phyloP scores from a whole-genome alignment of 2,113 vertebrate genomes.

The Saccopteryx bilineata region DNA sequence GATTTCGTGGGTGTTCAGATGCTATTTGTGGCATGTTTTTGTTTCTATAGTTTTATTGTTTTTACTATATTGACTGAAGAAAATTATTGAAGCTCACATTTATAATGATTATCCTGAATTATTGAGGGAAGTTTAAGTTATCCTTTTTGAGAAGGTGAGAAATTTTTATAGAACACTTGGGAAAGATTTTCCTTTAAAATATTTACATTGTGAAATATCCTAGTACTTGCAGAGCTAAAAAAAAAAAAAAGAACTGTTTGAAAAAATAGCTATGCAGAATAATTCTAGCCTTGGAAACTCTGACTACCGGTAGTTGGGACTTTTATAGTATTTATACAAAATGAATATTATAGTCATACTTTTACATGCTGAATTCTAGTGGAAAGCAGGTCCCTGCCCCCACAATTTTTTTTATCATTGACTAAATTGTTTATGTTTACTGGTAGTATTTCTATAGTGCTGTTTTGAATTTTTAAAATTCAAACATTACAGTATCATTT shows the following conservation, averaged over 20 bases:
- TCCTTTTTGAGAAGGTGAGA: background rate
- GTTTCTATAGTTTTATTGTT: constrained; percentile 2
- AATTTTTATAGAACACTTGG: background rate
- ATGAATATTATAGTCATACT: background rate
- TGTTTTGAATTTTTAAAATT: background rate
- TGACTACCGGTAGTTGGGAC: background rate
- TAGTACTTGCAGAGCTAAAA: background rate
- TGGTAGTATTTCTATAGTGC: background rate
- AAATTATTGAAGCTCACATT: background rate
- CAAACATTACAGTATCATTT: background rate
- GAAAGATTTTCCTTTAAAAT: constrained; percentile 34
- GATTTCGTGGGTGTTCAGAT: background rate
- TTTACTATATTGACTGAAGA: background rate
- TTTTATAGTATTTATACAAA: background rate
- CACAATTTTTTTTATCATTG: background rate
- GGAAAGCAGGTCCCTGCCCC: no score
- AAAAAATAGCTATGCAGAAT: background rate
- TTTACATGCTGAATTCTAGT: background rate
- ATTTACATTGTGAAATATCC: background rate
- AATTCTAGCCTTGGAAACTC: constrained; percentile 22
- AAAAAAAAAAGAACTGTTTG: background rate
- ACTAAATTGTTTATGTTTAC: background rate
- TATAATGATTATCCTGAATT: background rate
- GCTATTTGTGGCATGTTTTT: background rate
- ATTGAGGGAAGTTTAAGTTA: background rate